Conservation (phyloP, 2,888 invertebrate species). For the Ganaspis brasiliensis region DNA sequence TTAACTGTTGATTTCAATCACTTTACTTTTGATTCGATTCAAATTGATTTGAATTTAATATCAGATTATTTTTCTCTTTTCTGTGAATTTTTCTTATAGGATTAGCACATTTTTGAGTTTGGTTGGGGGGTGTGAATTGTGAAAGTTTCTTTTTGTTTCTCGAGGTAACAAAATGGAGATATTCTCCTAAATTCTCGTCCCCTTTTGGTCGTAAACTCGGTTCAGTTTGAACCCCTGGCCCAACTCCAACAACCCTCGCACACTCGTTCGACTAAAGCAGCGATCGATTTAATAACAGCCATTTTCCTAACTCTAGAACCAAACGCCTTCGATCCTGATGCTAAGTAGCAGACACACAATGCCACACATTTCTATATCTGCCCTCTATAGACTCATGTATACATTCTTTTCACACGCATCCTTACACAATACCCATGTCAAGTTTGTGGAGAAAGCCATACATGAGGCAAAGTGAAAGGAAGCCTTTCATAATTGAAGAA, state of each 20-base stretch:
- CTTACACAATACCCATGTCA: constrained; percentile 13
- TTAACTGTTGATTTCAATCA: no score
- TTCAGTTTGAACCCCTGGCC: constrained; percentile 66
- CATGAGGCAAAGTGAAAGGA: constrained; percentile 37
- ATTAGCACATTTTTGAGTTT: no score
- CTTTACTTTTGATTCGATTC: not conserved
- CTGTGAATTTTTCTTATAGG: not conserved
- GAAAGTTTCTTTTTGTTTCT: no score
- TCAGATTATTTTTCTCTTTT: no score
- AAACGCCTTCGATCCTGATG: constrained; percentile 63
- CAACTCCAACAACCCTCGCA: constrained; percentile 65
- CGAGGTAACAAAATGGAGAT: not conserved
- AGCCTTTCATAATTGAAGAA: constrained; percentile 28
- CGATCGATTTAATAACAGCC: constrained; percentile 79
- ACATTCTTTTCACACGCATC: constrained; percentile 34
- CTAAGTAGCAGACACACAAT: constrained; percentile 12
- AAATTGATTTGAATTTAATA: not conserved
- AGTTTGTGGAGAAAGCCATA: constrained; percentile 33
- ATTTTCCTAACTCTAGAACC: constrained; percentile 72
- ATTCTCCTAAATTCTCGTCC: constrained; percentile 50
- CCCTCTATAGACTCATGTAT: not conserved
- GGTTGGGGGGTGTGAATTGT: no score
- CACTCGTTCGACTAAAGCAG: constrained; percentile 67
- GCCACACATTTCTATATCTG: constrained; percentile 17
- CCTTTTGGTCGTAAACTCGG: constrained; percentile 64